Base-by-base conservation (phyloP, 2,113 vertebrate species). In the Syngnathus typhle region DNA sequence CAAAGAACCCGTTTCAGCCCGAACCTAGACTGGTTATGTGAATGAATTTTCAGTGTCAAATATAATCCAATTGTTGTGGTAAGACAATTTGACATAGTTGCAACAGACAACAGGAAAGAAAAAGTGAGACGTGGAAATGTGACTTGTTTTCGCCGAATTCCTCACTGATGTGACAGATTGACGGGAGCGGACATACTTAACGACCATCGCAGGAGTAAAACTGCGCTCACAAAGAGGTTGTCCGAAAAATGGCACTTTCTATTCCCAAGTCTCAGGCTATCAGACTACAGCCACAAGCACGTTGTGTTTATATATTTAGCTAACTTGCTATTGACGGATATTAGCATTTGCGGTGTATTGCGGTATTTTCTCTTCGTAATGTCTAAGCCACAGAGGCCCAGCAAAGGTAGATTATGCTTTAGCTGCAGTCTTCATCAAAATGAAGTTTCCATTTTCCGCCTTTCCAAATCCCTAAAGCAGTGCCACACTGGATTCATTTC, bases 401-500 rank as follows among this genome's bases (percentile, higher is more conserved):
- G 64, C 49, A 49, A 51, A 73, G 66, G 69, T 62, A 67, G 38
- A 64, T 69, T 70, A 66, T 63, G 67, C 63, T 62, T 70, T 73
- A 67, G 71, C 64, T 69, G 61, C 72, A 70, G 74, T 77, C 79
- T 81, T 82, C 70, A 70, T 83, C 75, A 83, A 77, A 78, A 68
- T 71, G 60, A 76, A 73, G 58, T 79, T 84, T 84, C 76, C 76
- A 77, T 78, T 78, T 80, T 72, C 60, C 41, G 18, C 41, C 60
- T 63, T 69, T 23, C 72, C 49, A 78, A 87, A 79, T 83, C 80
- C 79, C 68, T 60, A 64, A 79, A 76, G 72, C 65, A 64, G 54
- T 21, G 58, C 64, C 51, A 71, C 55, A 13, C 70, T 69, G 69
- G 82, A 85, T 79, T 64, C 72, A 82, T 90, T 89, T 89, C 84